These are phyloP conservation scores for Sanderia malayensis DNA, from an alignment of 30 jellyfish, hydroid and myxozoan species.

Conservation along the genomic window DNA sequence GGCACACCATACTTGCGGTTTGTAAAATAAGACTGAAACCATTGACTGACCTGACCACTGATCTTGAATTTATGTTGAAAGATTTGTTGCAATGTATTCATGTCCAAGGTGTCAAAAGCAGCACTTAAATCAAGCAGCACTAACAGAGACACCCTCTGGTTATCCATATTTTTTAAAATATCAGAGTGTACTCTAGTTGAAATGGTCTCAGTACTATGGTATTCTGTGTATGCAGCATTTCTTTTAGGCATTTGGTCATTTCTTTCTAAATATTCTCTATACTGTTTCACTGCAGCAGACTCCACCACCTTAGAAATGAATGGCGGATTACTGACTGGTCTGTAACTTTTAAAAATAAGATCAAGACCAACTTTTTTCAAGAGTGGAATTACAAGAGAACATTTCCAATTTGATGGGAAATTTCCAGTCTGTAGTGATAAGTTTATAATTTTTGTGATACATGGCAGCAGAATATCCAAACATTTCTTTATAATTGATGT, in stretches of 20 bases:
- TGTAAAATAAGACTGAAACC: too few species aligned
- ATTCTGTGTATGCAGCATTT: neutral
- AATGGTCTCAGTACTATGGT: neutral
- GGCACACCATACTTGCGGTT: neutral
- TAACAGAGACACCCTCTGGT: neutral
- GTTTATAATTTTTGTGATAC: slow-evolving; percentile 24
- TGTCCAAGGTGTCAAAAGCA: slow-evolving; percentile 1
- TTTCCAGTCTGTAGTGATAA: slow-evolving; percentile 33
- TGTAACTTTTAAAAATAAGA: slow-evolving; percentile 9
- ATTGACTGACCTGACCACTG: neutral
- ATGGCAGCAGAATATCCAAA: slow-evolving; percentile 36
- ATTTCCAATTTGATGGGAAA: slow-evolving; percentile 36
- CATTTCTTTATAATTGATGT: slow-evolving; percentile 47
- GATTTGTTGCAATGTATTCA: neutral
- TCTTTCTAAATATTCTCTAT: neutral
- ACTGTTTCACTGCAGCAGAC: neutral
- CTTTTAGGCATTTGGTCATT: neutral
- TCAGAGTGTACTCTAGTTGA: neutral
- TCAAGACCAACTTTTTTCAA: slow-evolving; percentile 40
- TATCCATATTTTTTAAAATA: neutral
- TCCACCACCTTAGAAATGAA: slow-evolving; percentile 40
- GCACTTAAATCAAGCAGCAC: neutral
- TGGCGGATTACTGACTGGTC: slow-evolving; percentile 39
- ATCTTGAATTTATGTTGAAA: neutral
- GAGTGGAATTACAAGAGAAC: slow-evolving; percentile 18